Evolutionary conservation across 2,888 invertebrate genomes (phyloP).

Genomic region (Trichopoda pennipes): DNA sequence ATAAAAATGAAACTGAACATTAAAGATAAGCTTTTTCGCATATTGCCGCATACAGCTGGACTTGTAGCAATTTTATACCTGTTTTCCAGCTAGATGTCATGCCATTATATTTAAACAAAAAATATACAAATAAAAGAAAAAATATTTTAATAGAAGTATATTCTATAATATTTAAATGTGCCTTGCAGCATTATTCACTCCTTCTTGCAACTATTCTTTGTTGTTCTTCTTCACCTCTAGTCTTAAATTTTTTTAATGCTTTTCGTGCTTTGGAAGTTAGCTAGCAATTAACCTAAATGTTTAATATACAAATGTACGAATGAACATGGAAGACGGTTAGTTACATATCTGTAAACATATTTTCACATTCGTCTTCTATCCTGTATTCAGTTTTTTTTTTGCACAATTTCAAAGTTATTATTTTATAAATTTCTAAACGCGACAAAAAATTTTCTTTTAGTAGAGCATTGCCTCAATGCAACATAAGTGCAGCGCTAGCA

Average conservation of each 20-base stretch:
- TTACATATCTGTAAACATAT: background rate
- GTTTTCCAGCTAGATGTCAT: slow-evolving; percentile 17
- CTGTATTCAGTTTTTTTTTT: slow-evolving; percentile 5
- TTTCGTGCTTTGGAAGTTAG: slow-evolving; percentile 53
- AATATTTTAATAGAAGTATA: too few species aligned
- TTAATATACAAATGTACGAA: slow-evolving; percentile 19
- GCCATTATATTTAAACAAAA: slow-evolving; percentile 15
- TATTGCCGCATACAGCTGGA: slow-evolving; percentile 28
- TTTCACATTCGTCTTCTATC: slow-evolving; percentile 44
- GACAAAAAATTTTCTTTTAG: slow-evolving; percentile 44
- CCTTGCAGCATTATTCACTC: slow-evolving; percentile 56
- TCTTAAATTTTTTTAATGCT: slow-evolving; percentile 37
- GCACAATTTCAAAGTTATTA: slow-evolving; percentile 48
- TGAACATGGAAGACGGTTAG: too few species aligned
- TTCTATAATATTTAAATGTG: slow-evolving; percentile 52
- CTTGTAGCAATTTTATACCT: slow-evolving; percentile 20
- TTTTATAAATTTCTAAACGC: slow-evolving; percentile 44
- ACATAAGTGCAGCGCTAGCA: background rate
- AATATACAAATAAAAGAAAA: too few species aligned
- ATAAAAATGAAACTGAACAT: too few species aligned
- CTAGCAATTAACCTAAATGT: slow-evolving; percentile 68
- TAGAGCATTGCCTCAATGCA: slow-evolving; percentile 49
- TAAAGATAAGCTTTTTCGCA: too few species aligned
- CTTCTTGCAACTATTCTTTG: slow-evolving; percentile 37
- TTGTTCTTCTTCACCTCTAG: slow-evolving; percentile 10